Base-by-base conservation (phyloP, 2,888 invertebrate species). In the Aporophyla lueneburgensis region DNA sequence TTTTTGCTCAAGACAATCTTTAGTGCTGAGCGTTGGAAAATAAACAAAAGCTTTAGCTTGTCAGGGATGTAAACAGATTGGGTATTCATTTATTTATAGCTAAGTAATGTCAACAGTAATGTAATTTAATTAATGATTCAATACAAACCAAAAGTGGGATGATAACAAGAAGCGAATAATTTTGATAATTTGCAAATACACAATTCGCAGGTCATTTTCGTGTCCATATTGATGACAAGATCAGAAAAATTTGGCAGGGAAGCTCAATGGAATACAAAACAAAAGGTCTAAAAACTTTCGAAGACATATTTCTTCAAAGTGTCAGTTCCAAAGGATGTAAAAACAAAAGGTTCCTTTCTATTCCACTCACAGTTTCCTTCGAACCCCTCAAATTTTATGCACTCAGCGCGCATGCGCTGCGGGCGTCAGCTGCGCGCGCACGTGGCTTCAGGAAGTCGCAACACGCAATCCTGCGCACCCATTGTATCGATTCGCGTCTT, bases 341-440 rank as follows among this genome's bases (percentile, higher is more conserved):
- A 78, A 85, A 83, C 85, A 85, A 84, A 73, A 84, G 81, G 71
- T 62, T 77, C 53, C 81, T 85, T 77, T 70, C 53, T 67, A 83
- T 83, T 84, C 81, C 66, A 70, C 81, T 77, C 85, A 68, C 68
- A 84, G 67, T 81, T 84, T 81, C 83, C 78, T 75, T 75, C 19
- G 53, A 71, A 79, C 74, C 82, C 83, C 61, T 78, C 54, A 59
- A 84, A 68, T 19, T 62, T 56, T 63, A 86, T 69, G 65, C 73
- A 68, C 70, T 71, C 69, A 74, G 51, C 68, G 86, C 83, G 88
- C 87, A 87, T 88, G 87, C 91, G 92, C 93, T 93, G 94, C 94
- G 95, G 94, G 95, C 91, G 94, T 92, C 94, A 94, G 94, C 94
- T 94, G 94, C 92, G 88, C 88, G 89, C 91, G 91, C 93, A 93